Base-by-base conservation (phyloP, 2,797 vertebrate genomes). In the Pitangus sulphuratus region DNA sequence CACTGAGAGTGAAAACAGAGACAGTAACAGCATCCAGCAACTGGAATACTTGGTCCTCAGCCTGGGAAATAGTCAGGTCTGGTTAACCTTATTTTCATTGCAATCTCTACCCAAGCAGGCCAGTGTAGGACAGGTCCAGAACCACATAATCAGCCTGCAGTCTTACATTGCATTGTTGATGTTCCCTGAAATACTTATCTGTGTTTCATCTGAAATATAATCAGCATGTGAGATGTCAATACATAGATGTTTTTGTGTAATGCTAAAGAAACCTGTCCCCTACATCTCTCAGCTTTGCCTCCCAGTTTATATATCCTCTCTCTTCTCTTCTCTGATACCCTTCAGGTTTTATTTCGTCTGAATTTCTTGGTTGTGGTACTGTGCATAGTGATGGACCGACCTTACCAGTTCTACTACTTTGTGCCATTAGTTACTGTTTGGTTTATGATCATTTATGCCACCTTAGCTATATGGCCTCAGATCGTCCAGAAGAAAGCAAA, bases 361-460 rank as follows among this genome's bases (percentile, higher is more conserved):
- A 99, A 99, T 97, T 99, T 99, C 98, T 97, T 99, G 93, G 99
- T 99, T 22, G 96, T 99, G 91, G 99, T 99, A 44, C 98, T 99
- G 87, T 99, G 99, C 90, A 97, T 99, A 84, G 99, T 99, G 65
- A 99, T 99, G 99, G 98, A 99, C 96, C 98, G 99, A 70, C 98
- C 99, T 15, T 99, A 99, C 96, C 99, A 99, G 94, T 99, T 99
- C 98, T 99, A 99, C 96, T 99, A 99, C 95, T 99, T 99, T 90
- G 99, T 99, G 83, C 99, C 99, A 13, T 95, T 99, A 87, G 99
- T 99, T 88, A 99, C 99, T 35, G 99, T 99, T 96, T 99, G 99
- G 99, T 99, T 99, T 95, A 98, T 98, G 88, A 95, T 99, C 88
- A 99, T 99, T 97, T 99, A 99, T 86, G 96, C 95, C 89, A 98